These are phyloP conservation scores for Grapholita molesta DNA, from an alignment of 1,140 invertebrate species.

Conservation along the genomic window DNA sequence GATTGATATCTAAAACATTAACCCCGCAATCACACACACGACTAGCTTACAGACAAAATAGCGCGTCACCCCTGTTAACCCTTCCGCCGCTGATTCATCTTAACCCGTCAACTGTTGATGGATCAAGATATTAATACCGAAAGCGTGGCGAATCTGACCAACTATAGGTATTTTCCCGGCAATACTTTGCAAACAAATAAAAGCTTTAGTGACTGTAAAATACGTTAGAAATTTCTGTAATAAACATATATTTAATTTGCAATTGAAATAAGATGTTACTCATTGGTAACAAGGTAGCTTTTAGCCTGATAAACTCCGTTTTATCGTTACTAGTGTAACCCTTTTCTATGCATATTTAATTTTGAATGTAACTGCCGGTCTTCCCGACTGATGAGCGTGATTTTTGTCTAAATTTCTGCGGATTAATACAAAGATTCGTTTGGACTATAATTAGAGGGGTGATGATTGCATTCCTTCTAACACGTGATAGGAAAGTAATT, in stretches of 20 bases:
- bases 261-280: background rate
- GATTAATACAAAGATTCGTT: slow-evolving; percentile 8
- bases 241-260: background rate
- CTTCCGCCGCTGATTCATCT: slow-evolving; percentile 55
- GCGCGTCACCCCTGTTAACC: slow-evolving; percentile 35
- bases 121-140: slow-evolving; percentile 60
- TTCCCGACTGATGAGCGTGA: slow-evolving; percentile 47
- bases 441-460: slow-evolving; percentile 11
- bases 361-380: slow-evolving; percentile 33
- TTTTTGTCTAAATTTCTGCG: slow-evolving; percentile 27
- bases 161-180: slow-evolving; percentile 13
- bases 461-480: background rate
- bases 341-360: slow-evolving; percentile 51
- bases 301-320: background rate
- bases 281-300: background rate
- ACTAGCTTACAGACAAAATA: slow-evolving; percentile 29
- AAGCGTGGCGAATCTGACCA: slow-evolving; percentile 53
- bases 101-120: slow-evolving; percentile 49
- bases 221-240: background rate
- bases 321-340: slow-evolving; percentile 30
- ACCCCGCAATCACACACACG: slow-evolving; percentile 12
- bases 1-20: slow-evolving; percentile 1
- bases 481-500: background rate
- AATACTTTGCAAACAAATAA: background rate
- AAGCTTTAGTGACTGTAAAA: background rate